A percentile compares a stretch with the other conserved stretches of the same genome.
Evolutionary conservation across 2,888 invertebrate species (phyloP).

Genomic region (Netelia virgata): DNA sequence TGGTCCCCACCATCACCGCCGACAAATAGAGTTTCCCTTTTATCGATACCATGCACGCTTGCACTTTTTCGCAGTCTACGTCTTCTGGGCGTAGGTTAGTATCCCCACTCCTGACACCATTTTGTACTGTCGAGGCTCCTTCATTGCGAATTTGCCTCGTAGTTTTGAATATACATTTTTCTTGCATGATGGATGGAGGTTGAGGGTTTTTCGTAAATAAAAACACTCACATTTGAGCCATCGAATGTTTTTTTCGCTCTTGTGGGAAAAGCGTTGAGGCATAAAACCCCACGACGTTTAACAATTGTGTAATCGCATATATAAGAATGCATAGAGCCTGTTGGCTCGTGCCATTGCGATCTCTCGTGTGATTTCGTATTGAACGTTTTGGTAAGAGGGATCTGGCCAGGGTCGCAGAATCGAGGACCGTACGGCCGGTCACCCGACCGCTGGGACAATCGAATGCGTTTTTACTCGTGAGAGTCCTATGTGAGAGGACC

Average conservation of each 20-base stretch:
- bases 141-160: not conserved
- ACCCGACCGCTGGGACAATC: too few relatives aligned
- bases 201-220: not conserved
- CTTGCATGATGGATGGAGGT: not conserved
- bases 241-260: not conserved
- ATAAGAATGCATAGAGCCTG: too few relatives aligned
- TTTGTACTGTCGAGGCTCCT: conserved; percentile 20
- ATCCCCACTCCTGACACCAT: conserved; percentile 19
- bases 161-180: not conserved
- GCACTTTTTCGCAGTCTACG: not conserved
- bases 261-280: conserved; percentile 7
- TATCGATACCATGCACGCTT: conserved; percentile 15
- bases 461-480: too few relatives aligned
- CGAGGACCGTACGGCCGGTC: too few relatives aligned
- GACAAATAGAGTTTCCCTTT: not conserved
- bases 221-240: not conserved
- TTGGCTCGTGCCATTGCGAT: too few relatives aligned
- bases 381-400: too few relatives aligned
- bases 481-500: too few relatives aligned
- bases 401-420: too few relatives aligned
- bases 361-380: too few relatives aligned
- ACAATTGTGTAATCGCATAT: too few relatives aligned
- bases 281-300: not conserved
- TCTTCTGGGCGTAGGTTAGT: not conserved
- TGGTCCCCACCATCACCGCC: too few relatives aligned